phyloP scores from a whole-genome alignment of 2,113 vertebrate species.

The Atherinomorus stipes region DNA sequence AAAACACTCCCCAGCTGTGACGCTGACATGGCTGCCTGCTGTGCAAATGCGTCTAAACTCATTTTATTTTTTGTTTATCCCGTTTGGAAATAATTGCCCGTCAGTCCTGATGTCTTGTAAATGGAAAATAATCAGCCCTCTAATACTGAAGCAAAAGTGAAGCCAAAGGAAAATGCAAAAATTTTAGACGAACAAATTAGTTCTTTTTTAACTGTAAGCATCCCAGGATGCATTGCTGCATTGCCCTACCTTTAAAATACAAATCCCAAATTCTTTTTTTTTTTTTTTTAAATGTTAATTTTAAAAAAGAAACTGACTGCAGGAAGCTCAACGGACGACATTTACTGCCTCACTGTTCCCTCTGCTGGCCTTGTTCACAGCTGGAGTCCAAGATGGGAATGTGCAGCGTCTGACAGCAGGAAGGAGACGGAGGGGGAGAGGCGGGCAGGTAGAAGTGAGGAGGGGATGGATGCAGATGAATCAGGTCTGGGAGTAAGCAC shows the following conservation, averaged over 20 bases:
- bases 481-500: slow-evolving; percentile 61
- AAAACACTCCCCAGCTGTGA: neutral
- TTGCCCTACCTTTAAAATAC: neutral
- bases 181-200: neutral
- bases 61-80: neutral
- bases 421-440: slow-evolving; percentile 14
- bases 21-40: neutral
- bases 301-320: slow-evolving; percentile 10
- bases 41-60: neutral
- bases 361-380: slow-evolving; percentile 51
- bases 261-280: neutral
- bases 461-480: slow-evolving; percentile 62
- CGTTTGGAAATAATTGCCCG: neutral
- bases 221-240: neutral
- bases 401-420: slow-evolving; percentile 20
- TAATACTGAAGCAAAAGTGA: neutral
- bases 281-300: too few relatives aligned
- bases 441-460: slow-evolving; percentile 26
- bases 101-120: neutral
- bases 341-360: slow-evolving; percentile 15
- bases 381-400: slow-evolving; percentile 41
- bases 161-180: neutral
- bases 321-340: slow-evolving; percentile 32
- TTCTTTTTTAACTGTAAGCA: neutral
- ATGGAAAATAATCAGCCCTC: neutral